Conservation (phyloP, 1,140 invertebrate genomes). For the Pinna nobilis region DNA sequence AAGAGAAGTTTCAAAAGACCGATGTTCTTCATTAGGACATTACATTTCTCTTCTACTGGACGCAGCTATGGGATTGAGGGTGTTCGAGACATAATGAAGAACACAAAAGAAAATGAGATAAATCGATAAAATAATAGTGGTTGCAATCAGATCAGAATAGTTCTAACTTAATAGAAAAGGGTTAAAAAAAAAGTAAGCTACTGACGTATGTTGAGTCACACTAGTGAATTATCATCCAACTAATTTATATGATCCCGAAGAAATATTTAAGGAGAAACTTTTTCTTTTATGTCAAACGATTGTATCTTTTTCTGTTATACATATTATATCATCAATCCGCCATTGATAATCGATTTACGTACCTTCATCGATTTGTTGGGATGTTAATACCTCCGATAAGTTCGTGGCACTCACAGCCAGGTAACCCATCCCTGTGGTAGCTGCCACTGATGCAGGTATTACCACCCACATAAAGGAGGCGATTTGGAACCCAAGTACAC, state of each 20-base stretch:
- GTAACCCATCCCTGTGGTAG: conserved; percentile 66
- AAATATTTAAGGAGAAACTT: neutral
- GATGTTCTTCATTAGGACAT: no score
- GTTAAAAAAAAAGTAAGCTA: no score
- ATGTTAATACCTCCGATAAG: conserved; percentile 45
- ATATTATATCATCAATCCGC: conserved; percentile 61
- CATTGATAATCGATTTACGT: conserved; percentile 6
- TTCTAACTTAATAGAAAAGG: no score
- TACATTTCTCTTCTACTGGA: no score
- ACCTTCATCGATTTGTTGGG: conserved; percentile 63
- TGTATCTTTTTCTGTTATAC: conserved; percentile 44
- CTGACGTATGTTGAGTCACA: no score
- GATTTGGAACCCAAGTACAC: conserved; percentile 68
- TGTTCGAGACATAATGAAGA: no score
- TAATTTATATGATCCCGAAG: neutral
- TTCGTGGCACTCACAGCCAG: conserved; percentile 55
- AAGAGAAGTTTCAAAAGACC: no score
- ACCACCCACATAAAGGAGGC: conserved; percentile 74
- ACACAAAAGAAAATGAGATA: no score
- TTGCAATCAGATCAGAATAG: no score
- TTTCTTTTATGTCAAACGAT: neutral
- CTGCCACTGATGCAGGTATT: conserved; percentile 71
- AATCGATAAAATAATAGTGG: no score
- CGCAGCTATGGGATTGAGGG: no score
- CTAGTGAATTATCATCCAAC: no score